Evolutionary conservation across 2,888 invertebrate species (phyloP).

Genomic region (Entomobrya multifasciata): DNA sequence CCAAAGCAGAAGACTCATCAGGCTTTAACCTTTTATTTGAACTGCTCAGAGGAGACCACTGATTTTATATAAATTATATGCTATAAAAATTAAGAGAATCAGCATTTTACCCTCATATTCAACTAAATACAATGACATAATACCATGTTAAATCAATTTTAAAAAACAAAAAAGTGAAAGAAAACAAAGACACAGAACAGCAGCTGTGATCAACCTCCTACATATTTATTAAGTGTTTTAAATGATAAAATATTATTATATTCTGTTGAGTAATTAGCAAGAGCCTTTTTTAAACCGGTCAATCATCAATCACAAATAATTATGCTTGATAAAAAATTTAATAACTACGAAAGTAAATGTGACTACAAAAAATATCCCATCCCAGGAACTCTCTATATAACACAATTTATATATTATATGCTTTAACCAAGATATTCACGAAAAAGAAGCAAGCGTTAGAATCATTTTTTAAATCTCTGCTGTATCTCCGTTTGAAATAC

Average conservation of each 20-base stretch:
- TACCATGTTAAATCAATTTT: conserved; percentile 19
- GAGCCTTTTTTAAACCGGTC: conserved; percentile 6
- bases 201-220: conserved; percentile 69
- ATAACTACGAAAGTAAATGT: neutral
- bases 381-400: conserved; percentile 19
- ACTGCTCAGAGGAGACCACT: conserved; percentile 95
- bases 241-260: conserved; percentile 33
- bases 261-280: conserved; percentile 16
- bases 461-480: neutral
- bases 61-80: conserved; percentile 80
- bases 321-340: conserved; percentile 28
- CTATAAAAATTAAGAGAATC: conserved; percentile 36
- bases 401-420: too few relatives aligned
- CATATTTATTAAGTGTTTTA: conserved; percentile 62
- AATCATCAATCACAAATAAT: conserved; percentile 8
- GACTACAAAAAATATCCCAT: neutral
- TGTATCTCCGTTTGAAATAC: neutral
- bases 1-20: conserved; percentile 91
- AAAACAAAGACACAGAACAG: conserved; percentile 73
- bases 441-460: neutral
- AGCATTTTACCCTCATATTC: conserved; percentile 38
- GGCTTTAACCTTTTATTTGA: conserved; percentile 98
- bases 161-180: conserved; percentile 54
- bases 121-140: conserved; percentile 42
- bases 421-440: too few relatives aligned